A percentile compares a stretch with the other conserved stretches of the same genome.
phyloP scores from a whole-genome alignment of 53 echinoderm and acorn worm species.

The Temnopleurus reevesii region DNA sequence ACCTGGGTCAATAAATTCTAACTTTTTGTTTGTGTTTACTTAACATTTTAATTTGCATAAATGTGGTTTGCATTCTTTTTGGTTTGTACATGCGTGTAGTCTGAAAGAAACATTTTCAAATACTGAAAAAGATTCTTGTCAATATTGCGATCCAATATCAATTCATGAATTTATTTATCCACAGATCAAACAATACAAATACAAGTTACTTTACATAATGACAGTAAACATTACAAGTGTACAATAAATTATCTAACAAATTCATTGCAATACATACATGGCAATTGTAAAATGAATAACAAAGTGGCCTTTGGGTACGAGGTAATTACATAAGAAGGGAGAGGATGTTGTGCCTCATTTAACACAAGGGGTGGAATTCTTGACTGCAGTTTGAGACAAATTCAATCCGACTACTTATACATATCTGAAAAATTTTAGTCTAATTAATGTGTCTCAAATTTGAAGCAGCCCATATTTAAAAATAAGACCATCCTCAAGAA shows the following conservation, averaged over 20 bases:
- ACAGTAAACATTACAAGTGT: neutral
- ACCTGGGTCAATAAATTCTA: neutral
- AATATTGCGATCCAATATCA: slow-evolving; percentile 14
- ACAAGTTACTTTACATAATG: slow-evolving; percentile 41
- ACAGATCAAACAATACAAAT: slow-evolving; percentile 50
- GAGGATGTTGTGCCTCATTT: too few relatives aligned
- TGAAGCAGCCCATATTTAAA: too few relatives aligned
- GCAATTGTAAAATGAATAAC: neutral
- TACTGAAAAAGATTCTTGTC: neutral
- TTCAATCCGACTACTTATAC: too few relatives aligned
- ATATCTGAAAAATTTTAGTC: too few relatives aligned
- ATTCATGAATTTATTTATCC: slow-evolving; percentile 59
- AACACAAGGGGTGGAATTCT: too few relatives aligned
- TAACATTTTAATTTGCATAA: neutral
- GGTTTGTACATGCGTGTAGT: too few relatives aligned
- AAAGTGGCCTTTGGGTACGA: neutral
- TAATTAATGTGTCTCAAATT: too few relatives aligned
- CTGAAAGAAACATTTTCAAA: neutral
- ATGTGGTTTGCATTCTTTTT: too few relatives aligned
- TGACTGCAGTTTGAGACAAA: too few relatives aligned
- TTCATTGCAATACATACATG: neutral
- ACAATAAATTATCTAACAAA: slow-evolving; percentile 20
- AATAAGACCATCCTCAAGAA: too few relatives aligned
- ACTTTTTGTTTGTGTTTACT: slow-evolving; percentile 15
- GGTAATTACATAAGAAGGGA: too few relatives aligned